phyloP scores from a whole-genome alignment of 1,140 invertebrate species.

The Sycophaga agraensis region DNA sequence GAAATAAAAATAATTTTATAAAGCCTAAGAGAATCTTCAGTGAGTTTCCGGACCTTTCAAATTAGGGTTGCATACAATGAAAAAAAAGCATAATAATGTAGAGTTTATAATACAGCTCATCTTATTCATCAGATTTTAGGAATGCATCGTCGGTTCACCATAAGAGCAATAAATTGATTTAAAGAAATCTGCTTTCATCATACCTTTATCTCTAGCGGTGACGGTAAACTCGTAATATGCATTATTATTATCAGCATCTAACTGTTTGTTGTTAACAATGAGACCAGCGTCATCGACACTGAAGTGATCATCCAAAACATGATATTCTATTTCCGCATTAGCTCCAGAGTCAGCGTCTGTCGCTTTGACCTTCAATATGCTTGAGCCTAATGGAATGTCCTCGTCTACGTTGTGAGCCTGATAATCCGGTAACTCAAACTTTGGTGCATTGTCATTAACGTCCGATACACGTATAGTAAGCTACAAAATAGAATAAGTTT shows the following conservation, averaged over 20 bases:
- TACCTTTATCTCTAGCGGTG: constrained; percentile 87
- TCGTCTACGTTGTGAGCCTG: constrained; percentile 94
- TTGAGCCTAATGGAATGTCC: constrained; percentile 87
- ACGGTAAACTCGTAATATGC: constrained; percentile 94
- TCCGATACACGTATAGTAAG: constrained; percentile 89
- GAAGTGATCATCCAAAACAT: constrained; percentile 90
- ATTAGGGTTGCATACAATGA: too few relatives aligned
- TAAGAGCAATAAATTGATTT: too few relatives aligned
- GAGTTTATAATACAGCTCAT: too few relatives aligned
- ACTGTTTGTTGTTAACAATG: constrained; percentile 88
- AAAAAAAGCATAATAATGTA: too few relatives aligned
- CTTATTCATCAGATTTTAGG: too few relatives aligned
- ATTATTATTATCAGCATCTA: constrained; percentile 94
- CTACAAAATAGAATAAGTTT: too few relatives aligned
- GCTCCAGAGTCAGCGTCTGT: constrained; percentile 89
- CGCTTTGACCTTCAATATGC: constrained; percentile 88
- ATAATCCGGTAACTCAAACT: constrained; percentile 93
- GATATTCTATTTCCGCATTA: constrained; percentile 92
- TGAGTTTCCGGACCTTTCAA: too few relatives aligned
- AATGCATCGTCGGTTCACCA: too few relatives aligned
- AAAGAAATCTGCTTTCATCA: too few relatives aligned
- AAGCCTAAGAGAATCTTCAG: too few relatives aligned
- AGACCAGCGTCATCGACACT: constrained; percentile 88
- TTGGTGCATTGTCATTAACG: constrained; percentile 92
- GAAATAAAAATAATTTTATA: too few relatives aligned